These are phyloP conservation scores for Crax fasciolata DNA, from an alignment of 2,797 vertebrate species.

Conservation along the genomic window DNA sequence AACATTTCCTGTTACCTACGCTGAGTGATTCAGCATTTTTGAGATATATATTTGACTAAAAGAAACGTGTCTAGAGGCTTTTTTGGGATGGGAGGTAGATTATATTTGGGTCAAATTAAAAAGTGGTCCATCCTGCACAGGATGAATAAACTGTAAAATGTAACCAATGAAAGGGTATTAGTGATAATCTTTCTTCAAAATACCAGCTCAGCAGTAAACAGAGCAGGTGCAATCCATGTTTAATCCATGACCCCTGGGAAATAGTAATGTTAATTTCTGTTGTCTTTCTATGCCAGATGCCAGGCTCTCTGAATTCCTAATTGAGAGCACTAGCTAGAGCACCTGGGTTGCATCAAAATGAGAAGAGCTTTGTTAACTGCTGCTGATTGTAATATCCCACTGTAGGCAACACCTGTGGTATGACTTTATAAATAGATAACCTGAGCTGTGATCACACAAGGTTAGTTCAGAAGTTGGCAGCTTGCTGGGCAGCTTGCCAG, in stretches of 20 bases:
- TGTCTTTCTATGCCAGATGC: conserved; percentile 48
- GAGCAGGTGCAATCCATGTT: conserved; percentile 62
- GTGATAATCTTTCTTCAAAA: conserved; percentile 22
- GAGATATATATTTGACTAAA: not conserved
- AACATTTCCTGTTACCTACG: not conserved
- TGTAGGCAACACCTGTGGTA: conserved; percentile 45
- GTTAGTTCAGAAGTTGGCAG: conserved; percentile 45
- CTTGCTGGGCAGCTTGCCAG: conserved; percentile 58
- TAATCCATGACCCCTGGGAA: conserved; percentile 64
- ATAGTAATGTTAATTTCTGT: conserved; percentile 15
- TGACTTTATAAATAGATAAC: conserved; percentile 59
- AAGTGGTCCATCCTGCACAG: not conserved
- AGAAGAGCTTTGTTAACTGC: conserved; percentile 33
- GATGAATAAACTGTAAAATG: not conserved
- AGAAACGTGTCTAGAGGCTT: not conserved
- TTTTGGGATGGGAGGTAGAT: not conserved
- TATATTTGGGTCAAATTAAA: not conserved
- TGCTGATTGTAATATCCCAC: conserved; percentile 1
- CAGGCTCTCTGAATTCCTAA: conserved; percentile 31
- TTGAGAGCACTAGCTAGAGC: conserved; percentile 15
- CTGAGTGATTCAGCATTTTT: conserved; percentile 37
- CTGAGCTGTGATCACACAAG: conserved; percentile 27
- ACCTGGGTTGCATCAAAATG: conserved; percentile 18
- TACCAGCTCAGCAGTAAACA: conserved; percentile 52
- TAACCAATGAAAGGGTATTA: not conserved